phyloP scores from a whole-genome alignment of 2,888 invertebrate species.

The Acronicta aceris region DNA sequence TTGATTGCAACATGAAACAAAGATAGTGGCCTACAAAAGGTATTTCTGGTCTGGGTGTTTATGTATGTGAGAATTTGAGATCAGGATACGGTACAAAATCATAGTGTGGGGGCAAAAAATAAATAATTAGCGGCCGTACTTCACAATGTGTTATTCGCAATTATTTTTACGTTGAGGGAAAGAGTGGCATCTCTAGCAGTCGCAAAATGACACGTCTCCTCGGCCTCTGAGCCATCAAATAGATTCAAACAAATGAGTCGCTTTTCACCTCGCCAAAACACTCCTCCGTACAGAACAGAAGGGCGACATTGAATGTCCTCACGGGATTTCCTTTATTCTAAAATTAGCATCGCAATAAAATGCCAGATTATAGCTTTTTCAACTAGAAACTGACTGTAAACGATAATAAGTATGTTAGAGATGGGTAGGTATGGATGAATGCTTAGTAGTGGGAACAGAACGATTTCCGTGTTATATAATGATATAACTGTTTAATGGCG shows the following conservation, averaged over 20 bases:
- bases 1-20: too few relatives aligned
- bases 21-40: too few relatives aligned
- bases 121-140: too few relatives aligned
- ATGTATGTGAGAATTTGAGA: too few relatives aligned
- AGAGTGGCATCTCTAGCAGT: too few relatives aligned
- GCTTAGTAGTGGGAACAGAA: constrained; percentile 1
- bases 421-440: too few relatives aligned
- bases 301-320: neutral
- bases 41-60: too few relatives aligned
- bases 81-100: too few relatives aligned
- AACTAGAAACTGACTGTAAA: constrained; percentile 15
- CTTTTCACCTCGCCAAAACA: neutral
- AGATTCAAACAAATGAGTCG: neutral
- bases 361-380: constrained; percentile 8
- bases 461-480: constrained; percentile 31
- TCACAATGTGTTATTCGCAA: too few relatives aligned
- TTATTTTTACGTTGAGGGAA: too few relatives aligned
- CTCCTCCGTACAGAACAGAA: neutral
- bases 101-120: too few relatives aligned
- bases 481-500: constrained; percentile 2
- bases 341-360: constrained; percentile 8
- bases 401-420: neutral
- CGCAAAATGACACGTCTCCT: too few relatives aligned
- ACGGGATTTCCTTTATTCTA: neutral
- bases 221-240: neutral